These are phyloP conservation scores for Tribolium madens DNA, from an alignment of 1,140 invertebrate genomes.

Conservation along the genomic window DNA sequence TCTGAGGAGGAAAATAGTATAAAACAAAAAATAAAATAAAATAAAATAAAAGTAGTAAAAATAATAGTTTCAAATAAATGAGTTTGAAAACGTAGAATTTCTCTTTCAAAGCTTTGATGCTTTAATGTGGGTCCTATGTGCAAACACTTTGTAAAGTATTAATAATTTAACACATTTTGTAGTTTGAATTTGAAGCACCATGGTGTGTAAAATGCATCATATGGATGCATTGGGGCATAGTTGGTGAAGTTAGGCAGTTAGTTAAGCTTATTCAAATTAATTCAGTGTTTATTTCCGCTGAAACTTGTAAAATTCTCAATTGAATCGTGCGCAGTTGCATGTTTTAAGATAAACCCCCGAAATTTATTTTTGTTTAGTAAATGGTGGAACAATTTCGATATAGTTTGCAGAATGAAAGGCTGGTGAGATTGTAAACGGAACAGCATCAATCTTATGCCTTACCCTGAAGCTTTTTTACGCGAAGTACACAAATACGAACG, in stretches of 20 bases:
- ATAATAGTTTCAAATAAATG: no score
- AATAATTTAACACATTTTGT: background rate
- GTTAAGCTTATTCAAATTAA: background rate
- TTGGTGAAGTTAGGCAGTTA: background rate
- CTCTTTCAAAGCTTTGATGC: no score
- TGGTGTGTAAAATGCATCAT: background rate
- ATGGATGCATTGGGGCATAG: background rate
- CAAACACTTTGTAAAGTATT: background rate
- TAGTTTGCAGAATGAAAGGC: constrained; percentile 40
- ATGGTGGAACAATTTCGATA: constrained; percentile 38
- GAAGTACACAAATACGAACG: constrained; percentile 63
- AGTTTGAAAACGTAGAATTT: no score
- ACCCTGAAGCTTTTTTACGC: constrained; percentile 58
- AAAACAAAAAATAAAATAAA: no score
- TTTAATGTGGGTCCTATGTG: no score
- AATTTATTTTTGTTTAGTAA: constrained; percentile 37
- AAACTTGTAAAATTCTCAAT: constrained; percentile 21
- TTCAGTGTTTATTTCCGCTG: background rate
- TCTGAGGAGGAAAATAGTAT: no score
- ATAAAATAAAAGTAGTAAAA: no score
- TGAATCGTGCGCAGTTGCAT: background rate
- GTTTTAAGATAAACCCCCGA: background rate
- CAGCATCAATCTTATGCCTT: constrained; percentile 62
- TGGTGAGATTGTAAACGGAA: constrained; percentile 57
- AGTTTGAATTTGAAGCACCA: background rate